phyloP scores from a whole-genome alignment of 35 echinoderm and acorn worm species.

The Ophiothrix spiculata region DNA sequence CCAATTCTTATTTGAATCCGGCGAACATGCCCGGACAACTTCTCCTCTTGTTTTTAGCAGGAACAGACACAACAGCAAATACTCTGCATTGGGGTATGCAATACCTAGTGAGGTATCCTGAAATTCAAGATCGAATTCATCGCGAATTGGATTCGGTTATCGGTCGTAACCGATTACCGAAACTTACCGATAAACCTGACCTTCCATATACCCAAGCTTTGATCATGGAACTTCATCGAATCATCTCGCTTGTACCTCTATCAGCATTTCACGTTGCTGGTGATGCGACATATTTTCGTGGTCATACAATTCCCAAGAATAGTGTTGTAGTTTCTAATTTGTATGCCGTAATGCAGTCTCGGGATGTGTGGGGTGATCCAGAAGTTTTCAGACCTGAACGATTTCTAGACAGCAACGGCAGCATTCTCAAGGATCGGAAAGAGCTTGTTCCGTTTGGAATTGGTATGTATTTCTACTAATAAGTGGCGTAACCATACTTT shows the following conservation, averaged over 20 bases:
- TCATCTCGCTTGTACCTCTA: slow-evolving; percentile 7
- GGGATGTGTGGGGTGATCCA: slow-evolving; percentile 38
- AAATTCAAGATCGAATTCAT: slow-evolving; percentile 8
- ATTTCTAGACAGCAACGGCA: slow-evolving; percentile 32
- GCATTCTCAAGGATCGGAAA: slow-evolving; percentile 36
- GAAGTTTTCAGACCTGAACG: slow-evolving; percentile 45
- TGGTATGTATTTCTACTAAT: slow-evolving; percentile 47
- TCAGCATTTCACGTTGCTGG: slow-evolving; percentile 16
- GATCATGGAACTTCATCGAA: slow-evolving; percentile 28
- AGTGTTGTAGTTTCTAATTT: slow-evolving; percentile 39
- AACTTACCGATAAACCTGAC: not conserved
- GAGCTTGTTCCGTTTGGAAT: slow-evolving; percentile 60
- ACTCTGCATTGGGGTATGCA: not conserved
- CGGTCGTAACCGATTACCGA: slow-evolving; percentile 1
- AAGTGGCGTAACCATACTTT: no score
- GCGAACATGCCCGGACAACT: not conserved
- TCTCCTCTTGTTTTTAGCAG: not conserved
- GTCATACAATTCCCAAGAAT: slow-evolving; percentile 26
- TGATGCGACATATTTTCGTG: not conserved
- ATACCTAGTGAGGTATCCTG: not conserved
- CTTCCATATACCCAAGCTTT: slow-evolving; percentile 40
- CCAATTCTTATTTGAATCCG: not conserved
- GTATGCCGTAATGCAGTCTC: slow-evolving; percentile 31
- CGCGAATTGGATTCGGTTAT: slow-evolving; percentile 37
- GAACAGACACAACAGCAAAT: not conserved